Evolutionary conservation across 37 sponge, comb jelly and placozoan genomes (phyloP), one percentile per base, ranked within the genome.

Genomic region (Spongia lamella): DNA sequence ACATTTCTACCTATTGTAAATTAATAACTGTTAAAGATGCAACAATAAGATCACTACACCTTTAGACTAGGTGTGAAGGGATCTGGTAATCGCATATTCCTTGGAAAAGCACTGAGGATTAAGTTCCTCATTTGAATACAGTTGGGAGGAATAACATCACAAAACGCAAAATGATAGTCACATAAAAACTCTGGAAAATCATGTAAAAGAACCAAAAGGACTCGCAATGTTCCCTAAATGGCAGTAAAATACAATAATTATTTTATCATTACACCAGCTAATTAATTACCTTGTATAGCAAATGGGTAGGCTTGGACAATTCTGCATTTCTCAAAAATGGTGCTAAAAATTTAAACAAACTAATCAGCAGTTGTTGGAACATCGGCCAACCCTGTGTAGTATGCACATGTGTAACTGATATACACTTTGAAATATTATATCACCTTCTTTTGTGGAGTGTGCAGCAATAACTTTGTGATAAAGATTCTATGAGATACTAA

Each of bases 131-230:
- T 91, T 61, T 98, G 99, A 64, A 98, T 89, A 79, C 99, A 98
- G 74, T 95, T 95, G 9, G 99, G 99, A 52, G 99, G 99, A 36
- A 98, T 95, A 50, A 95, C 99, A 49, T 98, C 96, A 79, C 99
- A 98, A 79, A 98, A 98, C 24, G 90, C 81, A 80, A 95, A 95
- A 78, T 98, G 99, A 63, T 95, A 95, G 64, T 98, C 99, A 83
- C 99, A 98, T 20, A 98, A 87, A 47, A 98, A 98, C 89, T 98
- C 99, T 0, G 99, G 99, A 71, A 98, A 98, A 77, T 98, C 99
- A 62, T 98, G 99, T 24, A 98, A 83, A 67, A 98, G 87, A 13
- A 98, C 99, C 36, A 98, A 80, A 60, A 98, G 72, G 19, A 95
- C 94, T 59, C 99, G 79, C 61, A 98, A 81, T 1, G 96, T 95